phyloP scores from a whole-genome alignment of 1,140 invertebrate genomes.

The Babylonia areolata region DNA sequence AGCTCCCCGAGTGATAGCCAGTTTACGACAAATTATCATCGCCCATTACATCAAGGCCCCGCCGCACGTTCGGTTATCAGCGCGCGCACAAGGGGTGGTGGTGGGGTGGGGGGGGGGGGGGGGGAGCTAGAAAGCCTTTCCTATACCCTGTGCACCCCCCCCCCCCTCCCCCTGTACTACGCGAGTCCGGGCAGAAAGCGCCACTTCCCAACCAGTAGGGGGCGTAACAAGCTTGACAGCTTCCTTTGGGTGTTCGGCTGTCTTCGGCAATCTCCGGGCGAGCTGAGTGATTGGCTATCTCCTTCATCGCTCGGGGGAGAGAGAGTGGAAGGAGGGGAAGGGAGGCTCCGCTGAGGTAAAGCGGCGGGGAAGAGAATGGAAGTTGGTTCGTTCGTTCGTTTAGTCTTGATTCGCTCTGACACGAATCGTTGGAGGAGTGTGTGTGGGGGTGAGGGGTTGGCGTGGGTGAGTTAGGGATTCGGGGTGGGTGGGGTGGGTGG shows the following conservation, averaged over 20 bases:
- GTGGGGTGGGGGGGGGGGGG: too few relatives aligned
- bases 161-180: neutral
- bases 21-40: conserved; percentile 40
- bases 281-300: neutral
- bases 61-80: conserved; percentile 27
- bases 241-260: conserved; percentile 7
- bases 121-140: conserved; percentile 15
- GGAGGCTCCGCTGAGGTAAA: too few relatives aligned
- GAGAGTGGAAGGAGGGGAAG: too few relatives aligned
- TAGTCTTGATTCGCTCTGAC: too few relatives aligned
- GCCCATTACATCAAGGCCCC: conserved; percentile 31
- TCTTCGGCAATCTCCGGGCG: conserved; percentile 27
- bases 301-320: neutral
- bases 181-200: neutral
- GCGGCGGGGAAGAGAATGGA: too few relatives aligned
- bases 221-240: conserved; percentile 35
- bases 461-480: too few relatives aligned
- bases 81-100: neutral
- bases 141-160: too few relatives aligned
- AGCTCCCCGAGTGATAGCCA: conserved; percentile 4
- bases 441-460: too few relatives aligned
- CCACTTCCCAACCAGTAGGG: conserved; percentile 14
- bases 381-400: too few relatives aligned
- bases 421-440: too few relatives aligned
- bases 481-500: too few relatives aligned